These are phyloP conservation scores for Semnornis frantzii DNA, from an alignment of 2,113 vertebrate species.

Conservation along the genomic window DNA sequence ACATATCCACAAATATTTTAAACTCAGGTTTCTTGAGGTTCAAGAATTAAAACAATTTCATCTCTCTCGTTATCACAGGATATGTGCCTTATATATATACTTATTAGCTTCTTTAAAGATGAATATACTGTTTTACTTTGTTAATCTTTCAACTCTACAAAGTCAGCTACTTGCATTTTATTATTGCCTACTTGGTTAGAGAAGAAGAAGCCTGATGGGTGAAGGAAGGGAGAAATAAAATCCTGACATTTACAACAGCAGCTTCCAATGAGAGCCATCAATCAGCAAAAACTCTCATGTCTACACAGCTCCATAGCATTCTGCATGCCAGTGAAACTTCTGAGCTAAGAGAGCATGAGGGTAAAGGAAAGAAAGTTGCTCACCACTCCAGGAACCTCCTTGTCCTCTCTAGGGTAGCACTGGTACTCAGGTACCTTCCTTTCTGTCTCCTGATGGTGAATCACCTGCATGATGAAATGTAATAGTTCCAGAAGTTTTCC, in stretches of 20 bases:
- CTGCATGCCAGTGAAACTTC: constrained; percentile 60
- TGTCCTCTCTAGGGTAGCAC: neutral
- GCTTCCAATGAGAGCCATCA: neutral
- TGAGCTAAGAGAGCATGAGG: constrained; percentile 45
- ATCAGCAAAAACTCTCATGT: neutral
- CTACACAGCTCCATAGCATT: constrained; percentile 58
- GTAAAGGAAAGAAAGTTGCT: constrained; percentile 56
- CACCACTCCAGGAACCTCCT: constrained; percentile 65
- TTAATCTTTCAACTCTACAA: neutral
- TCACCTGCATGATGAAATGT: neutral
- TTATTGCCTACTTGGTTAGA: neutral
- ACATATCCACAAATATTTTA: neutral
- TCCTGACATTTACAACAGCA: neutral
- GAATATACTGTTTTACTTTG: neutral
- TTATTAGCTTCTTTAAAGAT: neutral
- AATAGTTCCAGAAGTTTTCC: neutral
- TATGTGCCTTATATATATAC: neutral
- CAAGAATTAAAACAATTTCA: neutral
- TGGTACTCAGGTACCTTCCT: neutral
- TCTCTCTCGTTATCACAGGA: neutral
- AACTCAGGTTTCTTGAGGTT: neutral
- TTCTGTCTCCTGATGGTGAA: neutral
- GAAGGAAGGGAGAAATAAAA: neutral
- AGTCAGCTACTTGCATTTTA: neutral
- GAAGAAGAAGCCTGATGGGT: neutral